These are phyloP conservation scores for Seriola dumerili DNA, from an alignment of 2,113 vertebrate genomes.

Conservation along the genomic window DNA sequence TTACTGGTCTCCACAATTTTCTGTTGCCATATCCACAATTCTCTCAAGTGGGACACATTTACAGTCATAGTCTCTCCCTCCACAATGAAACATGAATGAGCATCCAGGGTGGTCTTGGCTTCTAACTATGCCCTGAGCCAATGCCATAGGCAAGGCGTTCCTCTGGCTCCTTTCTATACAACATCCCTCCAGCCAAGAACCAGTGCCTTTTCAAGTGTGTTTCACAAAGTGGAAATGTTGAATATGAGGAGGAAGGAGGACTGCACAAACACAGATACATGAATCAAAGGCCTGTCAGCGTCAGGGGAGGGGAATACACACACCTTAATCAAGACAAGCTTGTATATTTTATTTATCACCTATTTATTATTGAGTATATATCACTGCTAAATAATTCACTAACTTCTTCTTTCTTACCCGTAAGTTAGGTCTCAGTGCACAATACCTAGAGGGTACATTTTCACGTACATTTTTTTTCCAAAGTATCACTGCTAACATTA, in stretches of 20 bases:
- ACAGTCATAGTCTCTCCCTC: constrained; percentile 61
- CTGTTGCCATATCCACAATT: constrained; percentile 63
- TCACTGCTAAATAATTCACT: constrained; percentile 78
- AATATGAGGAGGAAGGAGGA: constrained; percentile 72
- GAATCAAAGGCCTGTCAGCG: constrained; percentile 78
- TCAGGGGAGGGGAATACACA: constrained; percentile 76
- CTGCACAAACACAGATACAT: constrained; percentile 71
- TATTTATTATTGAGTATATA: constrained; percentile 84
- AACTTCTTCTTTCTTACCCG: constrained; percentile 72
- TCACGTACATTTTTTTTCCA: constrained; percentile 45
- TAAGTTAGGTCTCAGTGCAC: constrained; percentile 72
- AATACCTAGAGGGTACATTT: constrained; percentile 68
- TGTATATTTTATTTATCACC: constrained; percentile 81
- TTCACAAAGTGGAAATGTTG: constrained; percentile 83
- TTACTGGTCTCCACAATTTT: constrained; percentile 74
- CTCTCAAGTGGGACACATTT: constrained; percentile 75
- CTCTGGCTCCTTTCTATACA: constrained; percentile 76
- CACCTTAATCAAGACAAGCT: constrained; percentile 84
- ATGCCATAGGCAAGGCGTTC: constrained; percentile 80
- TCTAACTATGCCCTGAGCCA: constrained; percentile 77
- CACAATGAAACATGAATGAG: constrained; percentile 83
- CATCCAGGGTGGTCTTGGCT: constrained; percentile 78
- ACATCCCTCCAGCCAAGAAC: constrained; percentile 79
- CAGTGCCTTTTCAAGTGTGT: constrained; percentile 77
- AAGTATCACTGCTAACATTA: constrained; percentile 74